These are phyloP conservation scores for Heliothis peltigera DNA, from an alignment of 2,888 invertebrate species.

Conservation along the genomic window DNA sequence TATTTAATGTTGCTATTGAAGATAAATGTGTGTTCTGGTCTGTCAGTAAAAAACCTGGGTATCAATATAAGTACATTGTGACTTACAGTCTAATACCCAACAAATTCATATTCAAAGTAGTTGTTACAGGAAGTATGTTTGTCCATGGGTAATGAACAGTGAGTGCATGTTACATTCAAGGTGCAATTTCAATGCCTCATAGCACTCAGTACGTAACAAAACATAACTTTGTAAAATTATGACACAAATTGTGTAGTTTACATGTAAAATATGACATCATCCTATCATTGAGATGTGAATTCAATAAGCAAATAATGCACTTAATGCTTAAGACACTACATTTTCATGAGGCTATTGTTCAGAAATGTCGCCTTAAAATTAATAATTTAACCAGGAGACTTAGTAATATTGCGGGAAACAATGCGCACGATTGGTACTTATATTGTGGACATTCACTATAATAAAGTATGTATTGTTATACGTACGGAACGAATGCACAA, in stretches of 20 bases:
- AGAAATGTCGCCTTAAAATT: slow-evolving; percentile 5
- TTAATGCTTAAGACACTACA: slow-evolving; percentile 16
- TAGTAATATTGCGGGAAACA: slow-evolving; percentile 24
- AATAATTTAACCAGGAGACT: slow-evolving; percentile 6
- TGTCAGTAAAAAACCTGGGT: background rate
- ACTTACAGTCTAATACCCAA: background rate
- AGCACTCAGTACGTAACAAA: slow-evolving; percentile 20
- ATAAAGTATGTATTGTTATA: slow-evolving; percentile 51
- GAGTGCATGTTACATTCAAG: slow-evolving; percentile 32
- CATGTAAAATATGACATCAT: slow-evolving; percentile 55
- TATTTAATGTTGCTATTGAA: too few species aligned
- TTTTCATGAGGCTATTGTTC: slow-evolving; percentile 15
- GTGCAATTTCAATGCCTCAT: slow-evolving; percentile 30
- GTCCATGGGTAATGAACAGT: slow-evolving; percentile 26
- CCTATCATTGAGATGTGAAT: slow-evolving; percentile 49
- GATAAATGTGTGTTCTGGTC: too few species aligned
- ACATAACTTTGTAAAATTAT: slow-evolving; percentile 38
- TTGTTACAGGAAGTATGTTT: slow-evolving; percentile 42
- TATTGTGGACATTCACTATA: slow-evolving; percentile 50
- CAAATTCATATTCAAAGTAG: slow-evolving; percentile 13
- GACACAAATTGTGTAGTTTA: slow-evolving; percentile 37
- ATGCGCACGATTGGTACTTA: slow-evolving; percentile 31
- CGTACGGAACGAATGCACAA: slow-evolving; percentile 61
- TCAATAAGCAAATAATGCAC: slow-evolving; percentile 45
- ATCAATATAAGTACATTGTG: slow-evolving; percentile 17